Percentiles rank a stretch among this genome's conserved stretches.
These are phyloP conservation scores for Unio delphinus DNA, from an alignment of 2,888 invertebrate genomes.

Conservation along the genomic window DNA sequence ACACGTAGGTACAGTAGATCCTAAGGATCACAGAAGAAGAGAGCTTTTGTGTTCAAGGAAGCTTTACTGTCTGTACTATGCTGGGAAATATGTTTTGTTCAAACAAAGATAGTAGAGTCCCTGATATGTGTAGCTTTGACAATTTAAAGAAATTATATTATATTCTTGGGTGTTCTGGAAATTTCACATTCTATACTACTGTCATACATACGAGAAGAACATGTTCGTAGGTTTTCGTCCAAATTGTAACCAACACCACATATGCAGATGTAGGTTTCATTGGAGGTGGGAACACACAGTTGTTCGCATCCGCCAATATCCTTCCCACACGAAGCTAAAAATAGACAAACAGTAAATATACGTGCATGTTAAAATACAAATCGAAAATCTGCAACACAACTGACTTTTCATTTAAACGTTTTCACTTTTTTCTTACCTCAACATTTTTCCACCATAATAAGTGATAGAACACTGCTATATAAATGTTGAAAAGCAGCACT, in stretches of 20 bases:
- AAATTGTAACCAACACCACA: conserved; percentile 86
- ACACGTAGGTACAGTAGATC: no score
- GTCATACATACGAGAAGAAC: conserved; percentile 48
- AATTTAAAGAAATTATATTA: no score
- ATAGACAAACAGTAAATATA: neutral
- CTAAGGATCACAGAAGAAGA: no score
- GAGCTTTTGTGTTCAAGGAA: no score
- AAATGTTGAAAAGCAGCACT: no score
- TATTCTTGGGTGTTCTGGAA: no score
- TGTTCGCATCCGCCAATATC: conserved; percentile 73
- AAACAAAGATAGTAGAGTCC: no score
- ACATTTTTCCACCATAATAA: no score
- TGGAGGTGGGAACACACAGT: conserved; percentile 82
- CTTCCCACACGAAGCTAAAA: conserved; percentile 47
- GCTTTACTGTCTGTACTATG: no score
- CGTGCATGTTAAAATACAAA: neutral
- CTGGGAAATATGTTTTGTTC: no score
- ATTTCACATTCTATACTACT: neutral
- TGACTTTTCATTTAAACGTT: neutral
- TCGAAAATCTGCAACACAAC: neutral
- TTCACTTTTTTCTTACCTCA: neutral
- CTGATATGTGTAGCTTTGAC: no score
- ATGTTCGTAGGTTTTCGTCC: conserved; percentile 66
- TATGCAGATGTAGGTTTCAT: conserved; percentile 79
- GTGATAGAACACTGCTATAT: no score